Conservation (phyloP, 2,797 vertebrate species). For the Gorsachius magnificus region DNA sequence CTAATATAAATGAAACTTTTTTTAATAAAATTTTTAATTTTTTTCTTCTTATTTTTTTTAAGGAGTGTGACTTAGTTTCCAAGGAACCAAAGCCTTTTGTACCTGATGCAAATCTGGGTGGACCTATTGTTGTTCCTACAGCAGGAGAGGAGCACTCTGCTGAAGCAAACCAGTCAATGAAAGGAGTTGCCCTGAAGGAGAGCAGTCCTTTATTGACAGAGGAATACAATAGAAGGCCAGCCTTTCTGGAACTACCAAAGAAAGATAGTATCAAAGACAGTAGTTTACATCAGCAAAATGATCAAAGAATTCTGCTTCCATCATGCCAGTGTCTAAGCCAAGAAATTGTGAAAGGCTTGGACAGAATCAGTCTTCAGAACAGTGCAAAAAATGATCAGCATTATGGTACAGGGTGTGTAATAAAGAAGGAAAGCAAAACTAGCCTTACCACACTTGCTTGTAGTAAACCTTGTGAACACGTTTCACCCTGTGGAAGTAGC, state of each 20-base stretch:
- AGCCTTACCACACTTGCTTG: constrained; percentile 54
- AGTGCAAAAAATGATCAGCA: constrained; percentile 60
- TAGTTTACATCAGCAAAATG: constrained; percentile 55
- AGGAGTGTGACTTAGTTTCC: constrained; percentile 86
- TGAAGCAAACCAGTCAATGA: constrained; percentile 45
- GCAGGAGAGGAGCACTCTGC: constrained; percentile 78
- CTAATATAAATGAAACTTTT: background rate
- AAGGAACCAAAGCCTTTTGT: constrained; percentile 79
- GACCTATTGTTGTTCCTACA: constrained; percentile 90
- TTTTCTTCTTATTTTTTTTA: constrained; percentile 18
- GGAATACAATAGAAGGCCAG: constrained; percentile 65
- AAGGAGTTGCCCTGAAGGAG: constrained; percentile 63
- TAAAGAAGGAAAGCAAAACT: constrained; percentile 67
- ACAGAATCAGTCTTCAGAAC: constrained; percentile 81
- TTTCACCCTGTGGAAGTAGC: constrained; percentile 70
- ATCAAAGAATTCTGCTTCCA: constrained; percentile 53
- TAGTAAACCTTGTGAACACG: constrained; percentile 65
- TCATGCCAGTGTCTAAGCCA: constrained; percentile 75
- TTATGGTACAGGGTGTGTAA: background rate
- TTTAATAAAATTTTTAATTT: background rate
- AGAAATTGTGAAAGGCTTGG: constrained; percentile 84
- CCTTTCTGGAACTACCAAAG: constrained; percentile 76
- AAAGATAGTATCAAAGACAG: constrained; percentile 68
- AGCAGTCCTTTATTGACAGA: constrained; percentile 56
- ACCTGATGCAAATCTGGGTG: constrained; percentile 73